Conservation (phyloP, 2,888 invertebrate species). For the Hybos culiciformis region DNA sequence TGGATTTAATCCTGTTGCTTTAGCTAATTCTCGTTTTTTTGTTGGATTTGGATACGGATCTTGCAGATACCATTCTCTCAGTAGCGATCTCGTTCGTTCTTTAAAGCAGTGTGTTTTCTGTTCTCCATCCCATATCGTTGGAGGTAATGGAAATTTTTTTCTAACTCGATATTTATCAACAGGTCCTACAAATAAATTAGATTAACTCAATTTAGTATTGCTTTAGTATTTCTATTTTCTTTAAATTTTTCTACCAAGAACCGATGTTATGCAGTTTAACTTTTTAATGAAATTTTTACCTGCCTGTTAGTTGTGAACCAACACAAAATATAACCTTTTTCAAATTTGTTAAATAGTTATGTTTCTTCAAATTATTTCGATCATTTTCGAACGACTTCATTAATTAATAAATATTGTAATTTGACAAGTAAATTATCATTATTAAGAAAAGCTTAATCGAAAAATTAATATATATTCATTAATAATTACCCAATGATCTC, state of each 20-base stretch:
- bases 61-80: constrained; percentile 96
- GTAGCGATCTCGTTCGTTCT: constrained; percentile 83
- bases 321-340: too few species aligned
- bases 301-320: too few species aligned
- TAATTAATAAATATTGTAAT: too few species aligned
- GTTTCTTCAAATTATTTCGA: too few species aligned
- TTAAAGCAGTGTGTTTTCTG: constrained; percentile 95
- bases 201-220: not conserved
- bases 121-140: constrained; percentile 92
- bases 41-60: constrained; percentile 94
- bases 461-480: not conserved
- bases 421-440: not conserved
- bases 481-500: constrained; percentile 52
- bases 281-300: too few species aligned
- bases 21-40: constrained; percentile 81
- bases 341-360: too few species aligned
- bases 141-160: constrained; percentile 84
- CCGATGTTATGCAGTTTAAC: too few species aligned
- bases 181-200: constrained; percentile 40
- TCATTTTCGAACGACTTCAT: too few species aligned
- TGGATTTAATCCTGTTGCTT: constrained; percentile 80
- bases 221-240: not conserved
- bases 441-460: not conserved
- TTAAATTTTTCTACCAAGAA: not conserved
- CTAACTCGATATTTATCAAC: constrained; percentile 88